phyloP scores from a whole-genome alignment of 2,888 invertebrate species.

The Drosophila mimetica region DNA sequence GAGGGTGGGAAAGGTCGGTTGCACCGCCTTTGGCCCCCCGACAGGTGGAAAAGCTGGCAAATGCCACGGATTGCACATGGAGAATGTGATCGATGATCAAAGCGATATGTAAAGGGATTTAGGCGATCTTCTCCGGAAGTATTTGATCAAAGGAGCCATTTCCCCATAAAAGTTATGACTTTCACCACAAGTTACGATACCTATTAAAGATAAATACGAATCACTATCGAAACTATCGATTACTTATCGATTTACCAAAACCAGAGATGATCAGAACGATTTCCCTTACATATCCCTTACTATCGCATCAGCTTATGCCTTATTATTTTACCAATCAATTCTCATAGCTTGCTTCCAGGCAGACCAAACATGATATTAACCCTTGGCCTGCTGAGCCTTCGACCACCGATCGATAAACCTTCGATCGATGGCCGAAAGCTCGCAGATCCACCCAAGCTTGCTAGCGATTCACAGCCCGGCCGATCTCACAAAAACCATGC shows the following conservation, averaged over 20 bases:
- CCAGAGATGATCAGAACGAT: not conserved
- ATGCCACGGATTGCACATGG: slow-evolving; percentile 49
- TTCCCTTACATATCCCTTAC: not conserved
- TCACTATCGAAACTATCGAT: not conserved
- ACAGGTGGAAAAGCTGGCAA: slow-evolving; percentile 44
- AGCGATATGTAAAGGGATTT: slow-evolving; percentile 8
- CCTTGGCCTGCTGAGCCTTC: slow-evolving; percentile 55
- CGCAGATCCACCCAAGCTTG: slow-evolving; percentile 34
- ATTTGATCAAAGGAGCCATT: no score
- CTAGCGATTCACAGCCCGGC: slow-evolving; percentile 42
- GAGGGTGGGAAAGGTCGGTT: slow-evolving; percentile 42
- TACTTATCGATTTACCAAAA: not conserved
- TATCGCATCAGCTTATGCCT: slow-evolving; percentile 12
- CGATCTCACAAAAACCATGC: slow-evolving; percentile 64
- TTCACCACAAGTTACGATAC: no score
- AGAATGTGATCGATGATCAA: slow-evolving; percentile 10
- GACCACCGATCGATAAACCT: slow-evolving; percentile 18
- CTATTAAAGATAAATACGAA: no score
- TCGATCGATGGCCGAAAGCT: slow-evolving; percentile 10
- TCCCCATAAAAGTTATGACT: no score
- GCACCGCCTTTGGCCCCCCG: slow-evolving; percentile 22
- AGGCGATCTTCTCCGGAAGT: not conserved
- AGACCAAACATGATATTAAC: slow-evolving; percentile 43
- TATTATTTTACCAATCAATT: slow-evolving; percentile 35
- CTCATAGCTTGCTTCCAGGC: slow-evolving; percentile 72